Evolutionary conservation across 1,140 invertebrate species (phyloP), one percentile per base, ranked within the genome.

Genomic region (Helicorthomorpha holstii): DNA sequence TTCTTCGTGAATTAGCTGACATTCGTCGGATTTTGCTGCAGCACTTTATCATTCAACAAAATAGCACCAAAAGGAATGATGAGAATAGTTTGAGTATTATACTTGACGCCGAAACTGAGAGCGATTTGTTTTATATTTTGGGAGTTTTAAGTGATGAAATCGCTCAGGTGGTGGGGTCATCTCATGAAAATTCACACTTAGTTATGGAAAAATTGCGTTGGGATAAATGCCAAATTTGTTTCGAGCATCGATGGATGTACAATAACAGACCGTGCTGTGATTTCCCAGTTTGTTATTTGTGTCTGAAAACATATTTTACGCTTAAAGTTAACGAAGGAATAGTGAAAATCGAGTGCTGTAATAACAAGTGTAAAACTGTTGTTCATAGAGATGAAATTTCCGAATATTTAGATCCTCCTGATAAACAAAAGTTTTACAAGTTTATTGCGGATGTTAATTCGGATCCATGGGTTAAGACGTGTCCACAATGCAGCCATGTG

Each of bases 381-480:
- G 58, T 69, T 3, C 62, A 67, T 47, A 54, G 63, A 10, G 64
- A 68, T 50, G 69, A 71, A 57, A 63, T 70, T 14, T 53, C 63
- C 25, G 59, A 57, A 14, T 52, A 60, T 19, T 41, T 69, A 3
- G 56, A 60, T 3, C 27, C 49, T 21, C 54, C 60, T 1, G 41
- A 60, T 38, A 69, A 68, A 57, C 59, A 63, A 22, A 64, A 63
- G 47, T 72, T 64, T 56, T 59, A 63, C 48, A 58, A 59, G 47
- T 64, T 66, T 52, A 56, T 72, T 12, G 56, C 66, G 12, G 57
- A 65, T 54, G 65, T 65, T 1, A 70, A 69, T 55, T 57, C 61
- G 27, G 63, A 69, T 58, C 63, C 66, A 0, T 53, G 57, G 25
- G 49, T 62, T 0, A 70, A 69, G 58, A 70, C 69, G 4, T 72